These are phyloP conservation scores for cat (Felis catus) DNA, from an alignment of 2,113 vertebrate species.

Conservation along the genomic window F.catus_Fca126_mat1.0 CM031417.1:77160001-77160500, in stretches of 20 bases:
- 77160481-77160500: background rate
- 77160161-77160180: background rate
- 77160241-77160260: background rate
- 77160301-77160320: background rate
- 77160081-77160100: background rate
- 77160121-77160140: background rate
- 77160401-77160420: background rate
- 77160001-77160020: background rate
- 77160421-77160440: background rate
- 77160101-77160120: background rate
- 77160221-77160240: background rate
- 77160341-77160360: background rate
- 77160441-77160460: background rate
- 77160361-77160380: background rate
- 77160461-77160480: constrained; percentile 29
- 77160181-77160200: background rate
- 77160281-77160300: background rate
- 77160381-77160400: background rate
- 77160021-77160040: background rate
- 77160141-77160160: background rate
- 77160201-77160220: background rate
- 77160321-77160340: background rate
- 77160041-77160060: background rate
- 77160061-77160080: background rate
- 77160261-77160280: background rate